Base-by-base conservation (phyloP, 2,888 invertebrate species). In the Acleris holmiana region DNA sequence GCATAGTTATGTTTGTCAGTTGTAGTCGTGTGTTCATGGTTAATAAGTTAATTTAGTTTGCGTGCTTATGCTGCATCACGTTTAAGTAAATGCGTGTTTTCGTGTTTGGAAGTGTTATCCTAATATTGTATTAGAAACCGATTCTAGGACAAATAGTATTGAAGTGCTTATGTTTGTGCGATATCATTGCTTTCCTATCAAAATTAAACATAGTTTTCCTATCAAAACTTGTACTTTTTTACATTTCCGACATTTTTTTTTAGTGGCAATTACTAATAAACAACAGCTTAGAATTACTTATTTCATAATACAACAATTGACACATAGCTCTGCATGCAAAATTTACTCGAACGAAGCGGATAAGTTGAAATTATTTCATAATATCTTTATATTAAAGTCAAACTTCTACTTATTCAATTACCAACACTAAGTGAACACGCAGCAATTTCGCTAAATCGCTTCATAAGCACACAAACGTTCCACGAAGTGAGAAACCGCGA, bases 31-130 rank as follows among this genome's bases (percentile, higher is more conserved):
- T 76, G 73, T 68, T 83, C 80, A 71, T 69, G 63, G 70, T 73
- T 79, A 84, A 86, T 85, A 84, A 82, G 76, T 79, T 79, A 75
- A 80, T 82, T 80, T 76, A 60, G 72, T 77, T 77, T 73, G 72
- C 72, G 67, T 75, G 73, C 73, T 73, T 72, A 74, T 71, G 73
- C 71, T 68, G 69, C 64, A 71, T 59, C 68, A 70, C 61, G 60
- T 71, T 49, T 61, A 48, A 47, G 57, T 56, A 47, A 63, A 29
- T 54, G 58, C 47, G 55, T 65, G 65, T 60, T 65, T 60, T 60
- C 54, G 25, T 64, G 53, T 48, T 59, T 58, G 41, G 41, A 49
- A 59, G 64, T 59, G 60, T 60, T 60, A 55, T 65, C 54, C 65
- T 65, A 65, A 60, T 60, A 65, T 55, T 65, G 46, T 60, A 25